Base-by-base conservation (phyloP, 2,113 vertebrate species). In the Dermatemys mawii region DNA sequence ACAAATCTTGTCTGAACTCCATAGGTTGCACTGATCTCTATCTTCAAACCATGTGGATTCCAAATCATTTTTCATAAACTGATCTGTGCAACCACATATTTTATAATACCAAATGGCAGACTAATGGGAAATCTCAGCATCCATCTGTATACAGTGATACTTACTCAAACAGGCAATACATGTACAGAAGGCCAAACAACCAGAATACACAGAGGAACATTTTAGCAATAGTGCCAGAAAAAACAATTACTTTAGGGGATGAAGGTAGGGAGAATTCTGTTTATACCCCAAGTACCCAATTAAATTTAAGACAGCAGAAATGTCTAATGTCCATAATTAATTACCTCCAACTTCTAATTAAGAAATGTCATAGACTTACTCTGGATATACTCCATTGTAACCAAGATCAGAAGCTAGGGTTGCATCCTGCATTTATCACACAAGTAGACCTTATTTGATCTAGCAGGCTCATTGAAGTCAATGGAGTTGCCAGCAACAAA, bases 231-330 rank as follows among this genome's bases (percentile, higher is more conserved):
- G 51, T 46, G 88, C 80, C n/a, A 60, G 48, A 53, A 67, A 84
- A 60, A 67, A 12, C 3, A 80, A 48, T 16, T 24, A 44, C 10
- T 78, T 21, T 60, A 44, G 12, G 14, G 51, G 27, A 4, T 50
- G 4, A 26, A 27, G 46, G 44, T 84, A 26, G 60, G 19, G 81
- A 44, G 78, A 13, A 3, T 41, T 83, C 21, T 75, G 49, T 51
- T 73, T 84, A 32, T 22, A 46, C 57, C 24, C 27, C 24, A 11
- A 73, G 19, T 51, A 85, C 50, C 54, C 53, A 24, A 3, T 89
- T 67, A 9, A 83, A 88, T 78, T 70, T 86, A 70, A n/a, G 85
- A 54, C 78, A 91, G 53, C n/a, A 92, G 87, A 93, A 85, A 90
- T 86, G 67, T 80, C 82, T 76, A 1, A 48, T 54, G 11, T 53